These are phyloP conservation scores for Epinephelus cyanopodus DNA, from an alignment of 2,113 vertebrate species.

Conservation along the genomic window DNA sequence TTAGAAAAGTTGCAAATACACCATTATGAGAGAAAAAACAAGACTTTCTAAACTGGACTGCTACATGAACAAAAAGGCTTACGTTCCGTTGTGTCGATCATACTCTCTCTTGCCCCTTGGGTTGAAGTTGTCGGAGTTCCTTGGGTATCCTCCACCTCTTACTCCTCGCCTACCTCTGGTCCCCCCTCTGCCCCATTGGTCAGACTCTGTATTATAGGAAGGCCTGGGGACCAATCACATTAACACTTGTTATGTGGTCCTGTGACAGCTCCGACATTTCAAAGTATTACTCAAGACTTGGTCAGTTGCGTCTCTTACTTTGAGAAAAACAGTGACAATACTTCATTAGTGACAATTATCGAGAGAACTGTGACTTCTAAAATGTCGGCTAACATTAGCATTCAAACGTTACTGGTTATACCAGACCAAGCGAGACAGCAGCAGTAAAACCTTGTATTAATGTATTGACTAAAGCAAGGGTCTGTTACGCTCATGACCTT, in stretches of 20 bases:
- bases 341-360: neutral
- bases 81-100: constrained; percentile 88
- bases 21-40: neutral
- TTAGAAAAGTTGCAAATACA: neutral
- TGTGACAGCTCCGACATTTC: neutral
- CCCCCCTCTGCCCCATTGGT: constrained; percentile 79
- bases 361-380: neutral
- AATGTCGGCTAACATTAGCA: neutral
- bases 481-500: too few relatives aligned
- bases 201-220: constrained; percentile 79
- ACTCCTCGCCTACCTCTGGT: constrained; percentile 82
- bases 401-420: neutral
- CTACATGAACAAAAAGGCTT: constrained; percentile 55
- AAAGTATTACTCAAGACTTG: neutral
- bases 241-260: neutral
- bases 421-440: too few relatives aligned
- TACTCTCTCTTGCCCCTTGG: constrained; percentile 88
- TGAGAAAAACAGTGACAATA: neutral
- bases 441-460: neutral
- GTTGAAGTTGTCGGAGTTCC: constrained; percentile 83
- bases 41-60: too few relatives aligned
- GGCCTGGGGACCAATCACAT: constrained; percentile 49
- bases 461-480: neutral
- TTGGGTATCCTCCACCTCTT: constrained; percentile 74
- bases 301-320: neutral